Evolutionary conservation across 2,113 vertebrate genomes (phyloP), one percentile per base, ranked within the genome.

Genomic region (Mus spicilegus): DNA sequence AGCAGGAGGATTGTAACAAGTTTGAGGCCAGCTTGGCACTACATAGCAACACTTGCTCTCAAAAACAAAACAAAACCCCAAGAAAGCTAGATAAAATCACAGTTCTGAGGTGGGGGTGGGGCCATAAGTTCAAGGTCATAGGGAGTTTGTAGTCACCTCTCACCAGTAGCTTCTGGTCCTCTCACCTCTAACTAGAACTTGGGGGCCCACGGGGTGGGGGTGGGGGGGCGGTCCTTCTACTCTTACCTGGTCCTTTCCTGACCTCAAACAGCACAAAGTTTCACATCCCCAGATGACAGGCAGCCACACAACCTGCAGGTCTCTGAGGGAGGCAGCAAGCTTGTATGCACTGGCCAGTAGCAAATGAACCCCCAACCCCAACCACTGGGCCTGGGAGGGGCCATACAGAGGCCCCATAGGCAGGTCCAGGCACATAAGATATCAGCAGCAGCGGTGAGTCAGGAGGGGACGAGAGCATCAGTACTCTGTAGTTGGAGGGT

Each of bases 331-430:
- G 95, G 92, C 81, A 95, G 77, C 81, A 91, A 96, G 89, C 93
- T 87, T 97, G 90, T 97, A 97, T 76, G 90, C 85, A 36, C 20
- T 13, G 72, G 87, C 22, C 80, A 82, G 96, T 82, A 94, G 81
- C 89, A 80, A 61, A 51, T 10, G n/a, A 82, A 61, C 39, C 28
- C 67, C 39, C 3, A 10, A 0, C n/a, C 87, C 76, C 70, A 39
- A n/a, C 39, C 58, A 42, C 42, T 63, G 61, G 56, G 13, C 30
- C 33, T 17, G 14, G 33, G 61, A 73, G 33, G 42, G 84, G 33
- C 76, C n/a, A 33, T 1, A 78, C 0, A 28, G 10, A 87, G 56
- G 17, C 33, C 13, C 42, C 22, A 78, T n/a, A 73, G 87, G 84
- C 36, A 72, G 26, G 80, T 58, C 33, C 54, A 39, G 70, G 49